Base-by-base conservation (phyloP, 2,797 vertebrate genomes). In the Sphaeramia orbicularis region DNA sequence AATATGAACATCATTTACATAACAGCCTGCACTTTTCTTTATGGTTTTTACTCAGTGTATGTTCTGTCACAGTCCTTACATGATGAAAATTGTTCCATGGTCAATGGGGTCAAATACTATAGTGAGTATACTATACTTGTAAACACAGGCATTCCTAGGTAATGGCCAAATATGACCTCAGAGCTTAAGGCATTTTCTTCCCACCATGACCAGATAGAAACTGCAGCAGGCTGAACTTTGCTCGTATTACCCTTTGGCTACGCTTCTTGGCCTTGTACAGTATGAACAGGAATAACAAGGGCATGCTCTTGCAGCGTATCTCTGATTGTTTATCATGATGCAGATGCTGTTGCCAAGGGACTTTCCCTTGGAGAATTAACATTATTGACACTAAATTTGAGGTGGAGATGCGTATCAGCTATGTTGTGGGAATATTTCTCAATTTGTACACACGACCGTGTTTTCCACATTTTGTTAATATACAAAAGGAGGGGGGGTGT, bases 221-320 rank as follows among this genome's bases (percentile, higher is more conserved):
- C 11, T 36, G 42, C 60, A 72, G 21, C 24, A 13, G 21, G 10
- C 27, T 73, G 35, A 76, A 68, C 65, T 65, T 66, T 57, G 51
- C 43, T 73, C 51, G 45, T 35, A 51, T 69, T 81, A 56, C 12
- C 47, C 54, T 58, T 56, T 6, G 63, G 64, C 58, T 55, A 18
- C 42, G 19, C 16, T 36, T 76, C 10, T 61, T 76, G 47, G 66
- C 60, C 50, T 7, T 11, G 14, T n/a, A 27, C 60, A 49, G 16
- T 19, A 24, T 24, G 51, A 71, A 18, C 52, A 50, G 24, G 37
- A 64, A 40, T 21, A 40, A 69, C 38, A 18, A 30, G 12, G 60
- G 58, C n/a, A 2, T 43, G 18, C 65, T 71, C 41, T n/a, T 37
- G 18, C 32, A n/a, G 24, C 18, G 9, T 52, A 30, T 59, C 47